Conservation (phyloP, 1,140 invertebrate species). For the Drosophila repletoides region DNA sequence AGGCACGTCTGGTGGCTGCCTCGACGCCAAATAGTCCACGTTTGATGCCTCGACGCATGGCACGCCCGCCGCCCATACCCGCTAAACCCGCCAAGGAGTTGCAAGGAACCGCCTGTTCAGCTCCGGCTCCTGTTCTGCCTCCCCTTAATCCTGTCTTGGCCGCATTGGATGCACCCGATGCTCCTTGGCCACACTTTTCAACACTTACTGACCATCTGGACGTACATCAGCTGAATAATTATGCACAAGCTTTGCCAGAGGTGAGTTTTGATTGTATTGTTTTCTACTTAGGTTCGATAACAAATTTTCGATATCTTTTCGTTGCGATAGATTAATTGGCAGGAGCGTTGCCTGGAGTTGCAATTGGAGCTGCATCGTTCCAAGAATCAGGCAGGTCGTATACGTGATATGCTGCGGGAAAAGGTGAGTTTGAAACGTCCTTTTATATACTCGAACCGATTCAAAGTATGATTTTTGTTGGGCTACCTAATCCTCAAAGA, state of each 20-base stretch:
- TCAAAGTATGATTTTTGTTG: not conserved
- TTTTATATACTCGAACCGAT: not conserved
- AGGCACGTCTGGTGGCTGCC: conserved; percentile 72
- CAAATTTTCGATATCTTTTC: not conserved
- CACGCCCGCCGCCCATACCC: conserved; percentile 84
- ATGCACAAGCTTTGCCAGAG: conserved; percentile 71
- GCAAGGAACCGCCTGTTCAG: not conserved
- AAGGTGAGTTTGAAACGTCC: conserved; percentile 85
- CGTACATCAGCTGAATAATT: conserved; percentile 81
- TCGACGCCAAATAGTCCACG: conserved; percentile 88
- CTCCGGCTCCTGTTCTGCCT: not conserved
- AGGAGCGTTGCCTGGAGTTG: conserved; percentile 91
- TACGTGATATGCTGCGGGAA: conserved; percentile 92
- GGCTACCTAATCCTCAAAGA: no score
- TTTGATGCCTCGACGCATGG: conserved; percentile 85
- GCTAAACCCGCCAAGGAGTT: conserved; percentile 61
- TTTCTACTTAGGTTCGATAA: no score
- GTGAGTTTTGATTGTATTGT: no score
- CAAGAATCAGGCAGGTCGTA: conserved; percentile 91
- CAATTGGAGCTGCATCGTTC: conserved; percentile 92
- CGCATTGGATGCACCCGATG: conserved; percentile 67
- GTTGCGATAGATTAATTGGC: conserved; percentile 86
- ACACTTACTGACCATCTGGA: conserved; percentile 75
- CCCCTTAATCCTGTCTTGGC: conserved; percentile 52
- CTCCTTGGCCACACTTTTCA: conserved; percentile 80